Percentiles rank a stretch among this genome's conserved stretches.
Evolutionary conservation across 2,888 invertebrate genomes (phyloP).

Genomic region (Morpho helenor): DNA sequence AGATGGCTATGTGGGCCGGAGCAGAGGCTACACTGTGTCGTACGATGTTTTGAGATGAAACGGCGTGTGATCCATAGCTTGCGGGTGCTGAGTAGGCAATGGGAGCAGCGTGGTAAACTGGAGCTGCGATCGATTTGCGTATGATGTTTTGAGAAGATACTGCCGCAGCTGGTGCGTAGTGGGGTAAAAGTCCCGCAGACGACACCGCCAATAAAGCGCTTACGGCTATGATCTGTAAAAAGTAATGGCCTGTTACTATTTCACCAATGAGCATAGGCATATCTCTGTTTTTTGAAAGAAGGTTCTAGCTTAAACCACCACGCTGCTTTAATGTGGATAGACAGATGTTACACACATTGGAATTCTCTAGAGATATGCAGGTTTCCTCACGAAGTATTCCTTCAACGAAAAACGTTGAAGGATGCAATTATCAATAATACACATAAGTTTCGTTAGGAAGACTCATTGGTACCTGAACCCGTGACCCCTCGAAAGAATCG

Average conservation of each 20-base stretch:
- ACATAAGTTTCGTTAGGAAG: too few species aligned
- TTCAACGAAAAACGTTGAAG: background rate
- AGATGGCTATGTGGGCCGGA: slow-evolving; percentile 38
- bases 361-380: background rate
- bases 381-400: background rate
- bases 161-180: slow-evolving; percentile 57
- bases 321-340: background rate
- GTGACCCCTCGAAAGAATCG: too few species aligned
- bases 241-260: too few species aligned
- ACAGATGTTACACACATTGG: background rate
- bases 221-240: background rate
- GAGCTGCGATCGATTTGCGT: slow-evolving; percentile 39
- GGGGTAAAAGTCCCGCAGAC: slow-evolving; percentile 54
- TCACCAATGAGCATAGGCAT: too few species aligned
- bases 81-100: slow-evolving; percentile 38
- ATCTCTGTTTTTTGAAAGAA: too few species aligned
- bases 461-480: too few species aligned
- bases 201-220: slow-evolving; percentile 59
- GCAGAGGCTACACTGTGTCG: slow-evolving; percentile 66
- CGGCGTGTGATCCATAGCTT: slow-evolving; percentile 34
- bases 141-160: slow-evolving; percentile 60
- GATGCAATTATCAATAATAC: too few species aligned
- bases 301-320: too few species aligned
- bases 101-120: slow-evolving; percentile 31
- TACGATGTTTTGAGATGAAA: slow-evolving; percentile 66